phyloP scores from a whole-genome alignment of 2,888 invertebrate species.

The Chrysolina haemoptera region DNA sequence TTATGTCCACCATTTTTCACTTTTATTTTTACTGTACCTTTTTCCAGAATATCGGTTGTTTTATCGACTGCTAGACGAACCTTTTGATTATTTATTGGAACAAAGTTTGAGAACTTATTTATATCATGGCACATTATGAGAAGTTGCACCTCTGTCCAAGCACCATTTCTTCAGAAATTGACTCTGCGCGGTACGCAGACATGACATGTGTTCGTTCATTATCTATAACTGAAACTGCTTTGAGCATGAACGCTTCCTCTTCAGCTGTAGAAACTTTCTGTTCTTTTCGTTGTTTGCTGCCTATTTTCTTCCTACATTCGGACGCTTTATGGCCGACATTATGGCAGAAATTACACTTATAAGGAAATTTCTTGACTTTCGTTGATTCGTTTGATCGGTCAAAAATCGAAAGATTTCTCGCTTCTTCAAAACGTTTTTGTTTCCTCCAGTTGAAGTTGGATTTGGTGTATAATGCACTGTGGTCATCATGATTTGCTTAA shows the following conservation, averaged over 20 bases:
- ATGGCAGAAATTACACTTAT: neutral
- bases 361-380: neutral
- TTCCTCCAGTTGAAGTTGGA: neutral
- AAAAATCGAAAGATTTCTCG: neutral
- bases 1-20: neutral
- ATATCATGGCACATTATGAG: neutral
- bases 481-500: no score
- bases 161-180: neutral
- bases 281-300: neutral
- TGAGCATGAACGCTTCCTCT: neutral
- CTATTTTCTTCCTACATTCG: neutral
- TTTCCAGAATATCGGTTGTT: neutral
- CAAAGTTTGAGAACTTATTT: neutral
- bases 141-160: neutral
- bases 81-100: neutral
- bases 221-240: neutral
- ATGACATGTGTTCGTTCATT: neutral
- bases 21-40: neutral
- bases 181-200: neutral
- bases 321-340: neutral
- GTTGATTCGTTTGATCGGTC: neutral
- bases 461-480: no score
- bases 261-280: slow-evolving; percentile 1
- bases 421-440: neutral
- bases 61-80: slow-evolving; percentile 3